phyloP scores from a whole-genome alignment of 2,113 vertebrate genomes.

The Neolamprologus ventralis region DNA sequence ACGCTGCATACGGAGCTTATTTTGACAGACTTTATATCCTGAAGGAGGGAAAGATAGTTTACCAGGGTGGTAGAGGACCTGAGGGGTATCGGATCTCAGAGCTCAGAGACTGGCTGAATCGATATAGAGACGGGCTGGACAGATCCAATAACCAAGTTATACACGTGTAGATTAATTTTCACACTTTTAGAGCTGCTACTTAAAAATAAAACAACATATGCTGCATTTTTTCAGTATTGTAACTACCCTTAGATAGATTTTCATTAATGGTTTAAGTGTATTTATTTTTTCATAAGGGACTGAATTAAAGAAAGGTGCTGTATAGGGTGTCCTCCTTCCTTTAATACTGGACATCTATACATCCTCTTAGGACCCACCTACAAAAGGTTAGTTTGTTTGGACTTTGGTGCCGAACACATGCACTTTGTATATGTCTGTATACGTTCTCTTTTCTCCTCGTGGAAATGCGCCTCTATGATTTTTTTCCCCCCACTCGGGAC shows the following conservation, averaged over 20 bases:
- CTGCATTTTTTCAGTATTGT: conserved; percentile 30
- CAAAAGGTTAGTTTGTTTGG: neutral
- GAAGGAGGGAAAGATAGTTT: conserved; percentile 83
- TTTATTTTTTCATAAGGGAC: conserved; percentile 30
- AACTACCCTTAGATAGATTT: neutral
- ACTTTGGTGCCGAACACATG: conserved; percentile 6
- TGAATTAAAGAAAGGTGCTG: neutral
- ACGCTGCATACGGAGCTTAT: conserved; percentile 92
- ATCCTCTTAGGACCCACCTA: neutral
- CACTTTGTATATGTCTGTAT: neutral
- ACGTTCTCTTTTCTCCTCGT: neutral
- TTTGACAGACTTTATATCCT: conserved; percentile 94
- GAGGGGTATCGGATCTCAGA: conserved; percentile 93
- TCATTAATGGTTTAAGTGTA: neutral
- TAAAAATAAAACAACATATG: neutral
- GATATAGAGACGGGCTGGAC: conserved; percentile 71
- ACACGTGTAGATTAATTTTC: conserved; percentile 64
- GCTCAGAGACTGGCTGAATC: conserved; percentile 86
- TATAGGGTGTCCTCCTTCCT: neutral
- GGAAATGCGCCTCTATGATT: neutral
- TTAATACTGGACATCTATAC: neutral
- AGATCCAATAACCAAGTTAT: conserved; percentile 62
- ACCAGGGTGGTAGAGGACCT: conserved; percentile 91
- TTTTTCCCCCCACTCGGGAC: neutral
- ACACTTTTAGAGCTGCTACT: conserved; percentile 28